These are phyloP conservation scores for Gallinago stenura DNA, from an alignment of 2,797 vertebrate genomes.

Conservation along the genomic window DNA sequence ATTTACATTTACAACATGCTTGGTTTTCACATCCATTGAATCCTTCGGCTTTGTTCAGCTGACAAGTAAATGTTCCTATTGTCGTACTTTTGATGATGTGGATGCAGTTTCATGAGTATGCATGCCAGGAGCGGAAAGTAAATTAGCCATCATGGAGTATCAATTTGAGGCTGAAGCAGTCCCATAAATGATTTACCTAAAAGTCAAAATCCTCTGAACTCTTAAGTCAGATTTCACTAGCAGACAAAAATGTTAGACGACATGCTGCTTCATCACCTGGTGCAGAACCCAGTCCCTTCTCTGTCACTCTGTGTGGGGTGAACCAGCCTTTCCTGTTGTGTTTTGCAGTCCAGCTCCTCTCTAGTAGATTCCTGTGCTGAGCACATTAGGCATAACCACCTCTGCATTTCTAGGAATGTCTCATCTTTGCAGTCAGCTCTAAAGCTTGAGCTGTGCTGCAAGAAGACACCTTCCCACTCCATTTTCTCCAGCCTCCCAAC, in stretches of 20 bases:
- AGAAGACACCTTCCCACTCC: neutral
- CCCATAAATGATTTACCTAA: neutral
- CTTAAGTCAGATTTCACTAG: neutral
- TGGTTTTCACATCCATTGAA: neutral
- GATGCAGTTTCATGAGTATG: neutral
- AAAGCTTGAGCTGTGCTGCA: neutral
- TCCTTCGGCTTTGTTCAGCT: slow-evolving; percentile 18
- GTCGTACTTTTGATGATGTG: neutral
- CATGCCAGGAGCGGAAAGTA: neutral
- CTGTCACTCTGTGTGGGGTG: neutral
- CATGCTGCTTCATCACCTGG: rapidly evolving
- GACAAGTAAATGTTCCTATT: slow-evolving; percentile 7
- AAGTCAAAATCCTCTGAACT: neutral
- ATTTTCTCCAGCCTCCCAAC: neutral
- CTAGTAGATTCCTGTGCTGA: neutral
- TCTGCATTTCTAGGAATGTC: neutral
- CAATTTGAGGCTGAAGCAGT: neutral
- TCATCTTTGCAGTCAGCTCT: neutral
- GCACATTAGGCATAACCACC: neutral
- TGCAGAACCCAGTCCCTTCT: rapidly evolving
- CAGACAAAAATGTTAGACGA: neutral
- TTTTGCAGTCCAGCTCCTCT: neutral
- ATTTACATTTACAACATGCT: slow-evolving; percentile 14
- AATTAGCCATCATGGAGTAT: neutral
- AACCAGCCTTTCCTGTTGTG: neutral